Evolutionary conservation across 2,888 invertebrate genomes (phyloP).

Genomic region (Lissonota sp.): DNA sequence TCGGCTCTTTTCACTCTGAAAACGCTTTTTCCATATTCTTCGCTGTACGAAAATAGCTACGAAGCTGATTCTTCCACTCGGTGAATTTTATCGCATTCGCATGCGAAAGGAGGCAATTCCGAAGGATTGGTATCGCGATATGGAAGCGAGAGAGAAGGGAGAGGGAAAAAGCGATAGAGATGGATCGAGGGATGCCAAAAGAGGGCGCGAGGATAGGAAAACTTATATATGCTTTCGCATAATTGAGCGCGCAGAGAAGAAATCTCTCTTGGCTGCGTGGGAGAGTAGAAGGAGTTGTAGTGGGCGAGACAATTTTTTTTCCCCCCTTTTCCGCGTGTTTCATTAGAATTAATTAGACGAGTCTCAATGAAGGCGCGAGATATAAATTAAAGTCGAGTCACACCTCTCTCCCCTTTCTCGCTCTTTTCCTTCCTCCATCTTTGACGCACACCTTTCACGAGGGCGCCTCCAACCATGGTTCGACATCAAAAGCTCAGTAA

Average conservation of each 20-base stretch:
- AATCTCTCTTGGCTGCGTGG: neutral
- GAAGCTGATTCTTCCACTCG: slow-evolving; percentile 55
- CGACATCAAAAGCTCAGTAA: too few relatives aligned
- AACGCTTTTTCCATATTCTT: slow-evolving; percentile 50
- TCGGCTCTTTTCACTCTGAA: neutral
- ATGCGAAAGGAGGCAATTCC: slow-evolving; percentile 49
- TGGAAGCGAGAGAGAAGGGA: neutral
- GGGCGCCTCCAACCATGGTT: too few relatives aligned
- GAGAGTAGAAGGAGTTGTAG: slow-evolving; percentile 8
- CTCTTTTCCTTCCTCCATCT: too few relatives aligned
- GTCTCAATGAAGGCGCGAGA: slow-evolving; percentile 32
- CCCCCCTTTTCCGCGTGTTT: slow-evolving; percentile 1
- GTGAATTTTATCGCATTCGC: slow-evolving; percentile 53
- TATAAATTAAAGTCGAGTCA: slow-evolving; percentile 67
- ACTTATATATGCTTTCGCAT: slow-evolving; percentile 11
- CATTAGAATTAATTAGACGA: slow-evolving; percentile 67
- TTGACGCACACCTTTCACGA: too few relatives aligned
- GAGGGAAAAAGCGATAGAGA: neutral
- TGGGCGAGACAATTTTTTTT: slow-evolving; percentile 1
- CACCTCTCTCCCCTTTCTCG: slow-evolving; percentile 45
- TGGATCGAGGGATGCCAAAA: neutral
- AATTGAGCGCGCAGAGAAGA: neutral
- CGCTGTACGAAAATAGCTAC: slow-evolving; percentile 24
- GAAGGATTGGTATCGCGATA: slow-evolving; percentile 29
- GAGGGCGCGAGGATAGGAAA: neutral